Conservation (phyloP, 1,140 invertebrate species). For the Anagrus nilaparvatae region DNA sequence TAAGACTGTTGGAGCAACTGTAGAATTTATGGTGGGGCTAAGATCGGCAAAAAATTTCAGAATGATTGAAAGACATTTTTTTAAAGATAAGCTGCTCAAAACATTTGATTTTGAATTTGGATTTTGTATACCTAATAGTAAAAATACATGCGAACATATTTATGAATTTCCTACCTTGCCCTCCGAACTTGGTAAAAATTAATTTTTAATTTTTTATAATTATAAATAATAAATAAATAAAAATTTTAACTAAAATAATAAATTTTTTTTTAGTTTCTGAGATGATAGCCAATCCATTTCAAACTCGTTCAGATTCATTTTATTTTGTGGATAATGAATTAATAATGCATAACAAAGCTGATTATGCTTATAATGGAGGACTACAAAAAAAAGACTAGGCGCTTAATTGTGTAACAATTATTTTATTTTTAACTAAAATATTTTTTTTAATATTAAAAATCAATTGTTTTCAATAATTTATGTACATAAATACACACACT, state of each 20-base stretch:
- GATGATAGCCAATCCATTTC: slow-evolving; percentile 93
- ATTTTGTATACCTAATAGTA: slow-evolving; percentile 95
- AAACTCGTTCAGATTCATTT: slow-evolving; percentile 96
- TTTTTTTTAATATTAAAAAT: slow-evolving; percentile 1
- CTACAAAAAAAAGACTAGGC: slow-evolving; percentile 25
- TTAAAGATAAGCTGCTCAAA: slow-evolving; percentile 86
- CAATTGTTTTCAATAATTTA: too few relatives aligned
- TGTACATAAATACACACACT: too few relatives aligned
- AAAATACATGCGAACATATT: slow-evolving; percentile 97
- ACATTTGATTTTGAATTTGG: slow-evolving; percentile 99
- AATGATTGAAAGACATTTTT: slow-evolving; percentile 98
- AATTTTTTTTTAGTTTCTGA: slow-evolving; percentile 76
- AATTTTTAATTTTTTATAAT: slow-evolving; percentile 3
- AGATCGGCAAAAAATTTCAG: slow-evolving; percentile 89
- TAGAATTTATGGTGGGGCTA: slow-evolving; percentile 92
- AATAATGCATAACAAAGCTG: slow-evolving; percentile 99
- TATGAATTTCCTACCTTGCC: slow-evolving; percentile 93
- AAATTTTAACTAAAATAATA: slow-evolving; percentile 5
- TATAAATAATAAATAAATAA: slow-evolving; percentile 5
- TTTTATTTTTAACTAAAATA: background rate
- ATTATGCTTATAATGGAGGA: slow-evolving; percentile 86
- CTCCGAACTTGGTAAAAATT: slow-evolving; percentile 68
- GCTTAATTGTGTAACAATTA: background rate
- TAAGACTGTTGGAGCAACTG: slow-evolving; percentile 91
- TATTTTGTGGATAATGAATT: slow-evolving; percentile 96